These are phyloP conservation scores for Psammodynastes pulverulentus DNA, from an alignment of 2,113 vertebrate species.

Conservation along the genomic window DNA sequence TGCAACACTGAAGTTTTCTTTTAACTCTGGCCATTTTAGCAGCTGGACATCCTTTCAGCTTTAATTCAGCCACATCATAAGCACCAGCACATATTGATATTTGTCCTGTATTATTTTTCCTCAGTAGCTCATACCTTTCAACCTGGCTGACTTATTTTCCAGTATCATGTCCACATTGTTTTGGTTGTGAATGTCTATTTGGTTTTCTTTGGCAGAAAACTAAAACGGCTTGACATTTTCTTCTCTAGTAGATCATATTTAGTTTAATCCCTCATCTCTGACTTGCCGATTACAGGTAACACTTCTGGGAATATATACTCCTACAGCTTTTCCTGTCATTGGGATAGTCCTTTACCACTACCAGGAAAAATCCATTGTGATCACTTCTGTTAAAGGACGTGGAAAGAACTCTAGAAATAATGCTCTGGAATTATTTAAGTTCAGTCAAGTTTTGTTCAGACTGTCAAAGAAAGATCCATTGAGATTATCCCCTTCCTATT, in stretches of 20 bases:
- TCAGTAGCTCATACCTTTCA: background rate
- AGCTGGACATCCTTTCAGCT: background rate
- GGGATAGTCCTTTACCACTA: background rate
- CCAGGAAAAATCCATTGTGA: background rate
- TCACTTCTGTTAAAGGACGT: background rate
- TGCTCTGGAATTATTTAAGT: background rate
- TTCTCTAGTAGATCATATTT: background rate
- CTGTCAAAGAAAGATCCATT: background rate
- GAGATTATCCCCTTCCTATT: background rate
- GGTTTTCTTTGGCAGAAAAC: background rate
- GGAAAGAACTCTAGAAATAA: background rate
- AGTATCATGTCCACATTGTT: background rate
- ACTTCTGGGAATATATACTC: background rate
- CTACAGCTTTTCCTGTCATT: background rate
- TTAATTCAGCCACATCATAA: background rate
- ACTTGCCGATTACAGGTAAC: background rate
- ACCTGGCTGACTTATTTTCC: background rate
- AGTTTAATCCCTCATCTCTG: background rate
- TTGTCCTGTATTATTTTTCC: background rate
- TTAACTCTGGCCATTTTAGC: background rate
- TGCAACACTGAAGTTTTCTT: background rate
- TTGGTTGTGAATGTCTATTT: background rate
- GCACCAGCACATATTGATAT: background rate
- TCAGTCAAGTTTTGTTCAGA: background rate
- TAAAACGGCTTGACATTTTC: background rate